Base-by-base conservation (phyloP, 2,888 invertebrate genomes). In the Nebria salina region DNA sequence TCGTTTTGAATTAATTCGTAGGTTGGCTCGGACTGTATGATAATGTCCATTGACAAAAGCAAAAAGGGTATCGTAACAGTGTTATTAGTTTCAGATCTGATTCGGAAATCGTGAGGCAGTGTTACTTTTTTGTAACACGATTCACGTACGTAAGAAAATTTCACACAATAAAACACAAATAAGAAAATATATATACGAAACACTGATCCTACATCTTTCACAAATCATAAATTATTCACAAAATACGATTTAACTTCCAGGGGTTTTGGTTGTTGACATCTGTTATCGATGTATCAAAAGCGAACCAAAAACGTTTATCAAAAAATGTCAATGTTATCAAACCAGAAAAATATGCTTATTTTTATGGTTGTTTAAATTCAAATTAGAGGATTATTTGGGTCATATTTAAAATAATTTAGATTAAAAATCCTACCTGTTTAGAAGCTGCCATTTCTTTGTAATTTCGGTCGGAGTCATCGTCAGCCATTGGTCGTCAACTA, bases 401-500 rank as follows among this genome's bases (percentile, higher is more conserved):
- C 43, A 11, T n/a, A 11, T 34, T 1, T 34, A 5, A 1, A 34
- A 34, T 34, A 34, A 34, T 34, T 34, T 34, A 34, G 34, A 34
- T 34, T 34, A 13, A 75, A 65, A 26, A 20, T 64, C 9, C 25
- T 66, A 79, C 78, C 78, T 79, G 73, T 73, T 79, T 79, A 11
- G 78, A 65, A 54, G 80, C 75, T 41, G 80, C 80, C 80, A 80
- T 80, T 26, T 80, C 75, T 65, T 80, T 80, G 34, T 80, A 80
- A 41, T 66, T 66, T 43, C 74, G 66, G 64, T 80, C 80, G 75
- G 65, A 68, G 72, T 80, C 80, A 80, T 80, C 80, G 64, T 80
- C 80, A 75, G 80, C 80, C 80, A 80, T 80, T 75, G 80, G 80
- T 73, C 64, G 78, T 73, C 73, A 64, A 65, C 79, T 79, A 26